A percentile compares a stretch with the other conserved stretches of the same genome.
Evolutionary conservation across 23 tunicate genomes (phyloP).

Genomic region (Halocynthia roretzi): DNA sequence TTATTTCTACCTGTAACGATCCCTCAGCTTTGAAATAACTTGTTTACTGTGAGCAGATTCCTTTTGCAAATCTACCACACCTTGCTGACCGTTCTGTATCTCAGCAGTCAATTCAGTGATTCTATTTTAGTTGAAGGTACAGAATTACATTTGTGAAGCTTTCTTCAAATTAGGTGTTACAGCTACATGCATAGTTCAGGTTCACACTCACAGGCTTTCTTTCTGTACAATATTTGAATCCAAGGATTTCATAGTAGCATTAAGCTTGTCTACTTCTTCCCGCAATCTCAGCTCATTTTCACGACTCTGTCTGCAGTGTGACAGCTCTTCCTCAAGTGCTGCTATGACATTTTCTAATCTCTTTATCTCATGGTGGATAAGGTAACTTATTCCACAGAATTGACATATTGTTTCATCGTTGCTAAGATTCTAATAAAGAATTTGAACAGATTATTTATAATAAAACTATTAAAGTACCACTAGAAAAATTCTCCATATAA

Average conservation of each 20-base stretch:
- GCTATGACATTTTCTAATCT: constrained; percentile 66
- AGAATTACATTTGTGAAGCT: no score
- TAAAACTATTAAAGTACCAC: background rate
- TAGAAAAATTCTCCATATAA: background rate
- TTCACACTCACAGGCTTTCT: constrained; percentile 5
- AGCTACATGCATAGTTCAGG: no score
- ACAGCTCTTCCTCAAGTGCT: constrained; percentile 53
- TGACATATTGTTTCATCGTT: constrained; percentile 84
- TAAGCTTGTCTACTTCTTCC: constrained; percentile 55
- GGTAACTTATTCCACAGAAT: constrained; percentile 94
- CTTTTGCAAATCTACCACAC: no score
- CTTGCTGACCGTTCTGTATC: no score
- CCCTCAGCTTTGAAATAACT: no score
- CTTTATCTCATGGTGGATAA: constrained; percentile 90
- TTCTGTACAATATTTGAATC: constrained; percentile 28
- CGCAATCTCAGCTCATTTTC: constrained; percentile 44
- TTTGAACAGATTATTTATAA: background rate
- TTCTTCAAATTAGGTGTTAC: no score
- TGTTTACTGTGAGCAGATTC: no score
- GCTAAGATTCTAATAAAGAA: constrained; percentile 40
- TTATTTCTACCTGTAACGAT: no score
- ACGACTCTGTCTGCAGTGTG: constrained; percentile 14
- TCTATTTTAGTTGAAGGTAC: no score
- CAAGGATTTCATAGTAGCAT: constrained; percentile 20
- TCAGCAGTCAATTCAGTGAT: no score